Percentiles rank a stretch among this genome's conserved stretches.
Evolutionary conservation across 2,113 vertebrate species (phyloP).

Genomic region (Hassar affinis): DNA sequence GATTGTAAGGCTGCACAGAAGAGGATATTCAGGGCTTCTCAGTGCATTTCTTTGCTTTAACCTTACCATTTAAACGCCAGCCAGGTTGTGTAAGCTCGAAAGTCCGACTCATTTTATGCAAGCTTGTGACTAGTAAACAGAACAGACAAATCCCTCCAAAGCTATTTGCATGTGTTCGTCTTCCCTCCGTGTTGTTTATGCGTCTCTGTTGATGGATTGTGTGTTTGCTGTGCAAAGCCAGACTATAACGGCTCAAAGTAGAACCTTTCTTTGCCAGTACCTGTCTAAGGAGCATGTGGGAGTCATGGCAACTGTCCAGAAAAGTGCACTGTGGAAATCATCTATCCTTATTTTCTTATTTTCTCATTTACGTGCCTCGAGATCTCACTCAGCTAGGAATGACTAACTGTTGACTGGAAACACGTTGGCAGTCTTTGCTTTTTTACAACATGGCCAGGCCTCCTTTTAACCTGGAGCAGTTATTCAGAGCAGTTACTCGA

Average conservation of each 20-base stretch:
- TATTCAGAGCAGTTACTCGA: background rate
- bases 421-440: background rate
- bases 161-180: conserved; percentile 22
- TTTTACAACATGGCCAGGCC: background rate
- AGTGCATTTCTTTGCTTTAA: background rate
- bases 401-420: conserved; percentile 42
- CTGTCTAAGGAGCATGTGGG: conserved; percentile 40
- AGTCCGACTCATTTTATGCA: background rate
- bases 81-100: background rate
- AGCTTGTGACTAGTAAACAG: background rate
- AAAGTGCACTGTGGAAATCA: conserved; percentile 20
- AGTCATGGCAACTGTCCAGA: conserved; percentile 45
- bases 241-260: conserved; percentile 18
- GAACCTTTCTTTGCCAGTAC: conserved; percentile 43
- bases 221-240: conserved; percentile 53
- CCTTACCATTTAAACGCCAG: background rate
- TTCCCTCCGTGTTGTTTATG: conserved; percentile 37
- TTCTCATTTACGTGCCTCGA: conserved; percentile 22
- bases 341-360: conserved; percentile 31
- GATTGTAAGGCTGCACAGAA: background rate
- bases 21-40: background rate
- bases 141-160: background rate
- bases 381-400: background rate
- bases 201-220: conserved; percentile 48
- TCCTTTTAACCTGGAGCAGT: background rate